These are phyloP conservation scores for Salvelinus namaycush DNA, from an alignment of 2,113 vertebrate species.

Conservation along the genomic window DNA sequence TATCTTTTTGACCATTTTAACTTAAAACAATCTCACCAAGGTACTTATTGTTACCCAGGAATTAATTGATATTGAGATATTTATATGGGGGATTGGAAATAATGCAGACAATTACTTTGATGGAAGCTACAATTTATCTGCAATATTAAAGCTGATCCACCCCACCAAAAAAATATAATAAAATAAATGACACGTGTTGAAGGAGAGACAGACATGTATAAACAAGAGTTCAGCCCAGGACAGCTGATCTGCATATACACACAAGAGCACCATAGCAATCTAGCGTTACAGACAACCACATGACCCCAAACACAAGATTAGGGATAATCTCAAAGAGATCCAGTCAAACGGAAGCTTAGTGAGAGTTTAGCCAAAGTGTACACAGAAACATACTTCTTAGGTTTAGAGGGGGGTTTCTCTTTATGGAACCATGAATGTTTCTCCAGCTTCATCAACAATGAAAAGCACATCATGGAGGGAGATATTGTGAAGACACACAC, in stretches of 20 bases:
- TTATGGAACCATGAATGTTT: background rate
- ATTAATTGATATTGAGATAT: too few species aligned
- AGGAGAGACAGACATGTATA: background rate
- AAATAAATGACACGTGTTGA: too few species aligned
- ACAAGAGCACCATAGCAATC: background rate
- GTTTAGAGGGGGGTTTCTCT: background rate
- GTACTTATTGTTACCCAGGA: too few species aligned
- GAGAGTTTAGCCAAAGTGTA: conserved; percentile 19
- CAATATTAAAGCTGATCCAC: too few species aligned
- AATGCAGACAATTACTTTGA: too few species aligned
- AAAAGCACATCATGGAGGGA: conserved; percentile 53
- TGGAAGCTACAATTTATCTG: too few species aligned
- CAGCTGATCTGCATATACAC: background rate
- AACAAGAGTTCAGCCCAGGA: background rate
- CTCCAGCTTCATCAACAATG: conserved; percentile 39
- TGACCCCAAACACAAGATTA: conserved; percentile 20
- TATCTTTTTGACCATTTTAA: too few species aligned
- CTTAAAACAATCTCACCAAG: too few species aligned
- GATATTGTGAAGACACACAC: background rate
- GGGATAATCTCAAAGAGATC: conserved; percentile 14
- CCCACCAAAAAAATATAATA: too few species aligned
- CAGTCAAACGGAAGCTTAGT: conserved; percentile 17
- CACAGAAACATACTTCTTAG: conserved; percentile 20
- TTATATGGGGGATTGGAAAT: too few species aligned
- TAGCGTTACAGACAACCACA: conserved; percentile 21